These are phyloP conservation scores for Drosophila virilis DNA, from an alignment of 1,140 invertebrate species.

Conservation along the genomic window DNA sequence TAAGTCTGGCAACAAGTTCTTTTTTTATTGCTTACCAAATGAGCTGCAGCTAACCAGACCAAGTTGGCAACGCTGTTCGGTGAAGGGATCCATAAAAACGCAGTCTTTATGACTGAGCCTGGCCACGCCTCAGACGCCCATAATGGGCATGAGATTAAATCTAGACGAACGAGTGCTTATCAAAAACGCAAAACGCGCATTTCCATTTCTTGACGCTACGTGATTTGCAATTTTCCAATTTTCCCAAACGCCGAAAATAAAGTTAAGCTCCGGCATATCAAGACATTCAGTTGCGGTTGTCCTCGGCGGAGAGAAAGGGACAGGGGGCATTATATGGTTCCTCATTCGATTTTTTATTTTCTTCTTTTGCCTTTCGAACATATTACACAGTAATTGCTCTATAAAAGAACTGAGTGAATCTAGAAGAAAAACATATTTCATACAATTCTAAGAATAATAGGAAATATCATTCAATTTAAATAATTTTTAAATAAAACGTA, in stretches of 20 bases:
- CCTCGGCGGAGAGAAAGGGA: slow-evolving; percentile 36
- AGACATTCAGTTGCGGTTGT: slow-evolving; percentile 47
- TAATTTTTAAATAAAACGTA: background rate
- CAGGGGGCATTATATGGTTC: slow-evolving; percentile 5
- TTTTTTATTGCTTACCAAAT: slow-evolving; percentile 81
- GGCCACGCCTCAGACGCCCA: slow-evolving; percentile 17
- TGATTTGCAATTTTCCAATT: slow-evolving; percentile 80
- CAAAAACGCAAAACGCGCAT: slow-evolving; percentile 66
- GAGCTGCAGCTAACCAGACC: slow-evolving; percentile 50
- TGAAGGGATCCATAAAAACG: slow-evolving; percentile 63
- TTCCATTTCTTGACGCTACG: slow-evolving; percentile 74
- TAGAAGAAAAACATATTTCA: background rate
- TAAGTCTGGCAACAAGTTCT: slow-evolving; percentile 63
- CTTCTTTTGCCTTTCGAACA: slow-evolving; percentile 71
- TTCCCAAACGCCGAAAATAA: slow-evolving; percentile 61
- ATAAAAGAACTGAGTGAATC: background rate
- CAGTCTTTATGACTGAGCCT: slow-evolving; percentile 56
- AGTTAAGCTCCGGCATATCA: slow-evolving; percentile 52
- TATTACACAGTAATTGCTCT: slow-evolving; percentile 42
- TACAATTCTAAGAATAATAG: no score
- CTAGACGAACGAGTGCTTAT: slow-evolving; percentile 40
- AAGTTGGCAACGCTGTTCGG: slow-evolving; percentile 52
- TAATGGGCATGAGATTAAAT: slow-evolving; percentile 57
- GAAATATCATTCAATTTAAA: background rate
- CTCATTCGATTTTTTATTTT: slow-evolving; percentile 59